phyloP scores from a whole-genome alignment of 1,140 invertebrate species.

The Cydia amplana region DNA sequence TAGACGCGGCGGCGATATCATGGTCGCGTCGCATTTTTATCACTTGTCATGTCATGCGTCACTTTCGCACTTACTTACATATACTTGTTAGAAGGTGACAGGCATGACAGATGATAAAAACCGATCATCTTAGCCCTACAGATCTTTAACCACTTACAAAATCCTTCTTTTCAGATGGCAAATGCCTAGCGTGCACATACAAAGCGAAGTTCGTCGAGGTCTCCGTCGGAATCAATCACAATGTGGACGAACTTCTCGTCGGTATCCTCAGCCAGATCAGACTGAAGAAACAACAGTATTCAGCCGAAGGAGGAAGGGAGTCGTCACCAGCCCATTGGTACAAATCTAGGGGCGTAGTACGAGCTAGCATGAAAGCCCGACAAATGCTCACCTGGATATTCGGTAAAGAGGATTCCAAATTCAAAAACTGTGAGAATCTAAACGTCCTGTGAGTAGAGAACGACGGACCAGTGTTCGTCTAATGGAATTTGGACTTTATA shows the following conservation, averaged over 20 bases:
- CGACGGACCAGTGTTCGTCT: conserved; percentile 74
- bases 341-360: conserved; percentile 88
- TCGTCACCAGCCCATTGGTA: conserved; percentile 87
- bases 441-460: conserved; percentile 86
- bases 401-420: conserved; percentile 93
- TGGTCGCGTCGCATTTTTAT: too few species aligned
- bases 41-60: too few species aligned
- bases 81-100: too few species aligned
- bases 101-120: too few species aligned
- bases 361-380: conserved; percentile 92
- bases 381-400: conserved; percentile 95
- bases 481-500: conserved; percentile 41
- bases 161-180: conserved; percentile 85
- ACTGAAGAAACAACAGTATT: conserved; percentile 85
- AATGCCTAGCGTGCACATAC: conserved; percentile 91
- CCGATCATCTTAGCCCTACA: too few species aligned
- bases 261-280: conserved; percentile 86
- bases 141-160: not conserved
- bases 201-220: conserved; percentile 94
- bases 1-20: too few species aligned
- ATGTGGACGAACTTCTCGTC: conserved; percentile 92
- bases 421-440: conserved; percentile 94
- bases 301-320: conserved; percentile 79
- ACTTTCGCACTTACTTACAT: too few species aligned
- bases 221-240: conserved; percentile 94